phyloP scores from a whole-genome alignment of 1,140 invertebrate species.

The Lepidurus packardi region DNA sequence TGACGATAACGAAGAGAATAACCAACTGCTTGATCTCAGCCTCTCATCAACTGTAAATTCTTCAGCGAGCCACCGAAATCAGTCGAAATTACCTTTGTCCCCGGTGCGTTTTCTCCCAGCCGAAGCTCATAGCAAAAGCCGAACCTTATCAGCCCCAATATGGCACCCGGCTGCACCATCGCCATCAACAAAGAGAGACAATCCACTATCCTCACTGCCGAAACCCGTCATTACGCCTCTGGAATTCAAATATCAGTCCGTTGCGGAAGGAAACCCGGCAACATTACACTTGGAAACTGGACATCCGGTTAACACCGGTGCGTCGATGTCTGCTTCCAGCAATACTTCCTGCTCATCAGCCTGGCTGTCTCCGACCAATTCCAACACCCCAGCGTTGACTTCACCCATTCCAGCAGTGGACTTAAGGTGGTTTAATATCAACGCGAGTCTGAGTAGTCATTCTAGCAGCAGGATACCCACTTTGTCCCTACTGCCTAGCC shows the following conservation, averaged over 20 bases:
- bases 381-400: not conserved
- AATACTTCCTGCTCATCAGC: slow-evolving; percentile 5
- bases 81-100: not conserved
- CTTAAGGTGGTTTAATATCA: slow-evolving; percentile 2
- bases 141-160: slow-evolving; percentile 2
- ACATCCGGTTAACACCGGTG: not conserved
- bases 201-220: not conserved
- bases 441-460: not conserved
- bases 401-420: not conserved
- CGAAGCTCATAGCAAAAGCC: not conserved
- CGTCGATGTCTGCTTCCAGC: not conserved
- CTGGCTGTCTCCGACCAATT: not conserved
- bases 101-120: not conserved
- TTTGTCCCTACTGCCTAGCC: not conserved
- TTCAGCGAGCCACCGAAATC: not conserved
- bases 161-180: not conserved
- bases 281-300: slow-evolving; percentile 21
- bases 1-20: not conserved
- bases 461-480: not conserved
- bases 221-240: slow-evolving; percentile 4
- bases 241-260: not conserved
- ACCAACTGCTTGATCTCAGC: slow-evolving; percentile 5
- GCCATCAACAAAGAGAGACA: not conserved
- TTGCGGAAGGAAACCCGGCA: slow-evolving; percentile 14
- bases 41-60: not conserved